Conservation (phyloP, 2,888 invertebrate genomes). For the Disparrhopalites patrizii region DNA sequence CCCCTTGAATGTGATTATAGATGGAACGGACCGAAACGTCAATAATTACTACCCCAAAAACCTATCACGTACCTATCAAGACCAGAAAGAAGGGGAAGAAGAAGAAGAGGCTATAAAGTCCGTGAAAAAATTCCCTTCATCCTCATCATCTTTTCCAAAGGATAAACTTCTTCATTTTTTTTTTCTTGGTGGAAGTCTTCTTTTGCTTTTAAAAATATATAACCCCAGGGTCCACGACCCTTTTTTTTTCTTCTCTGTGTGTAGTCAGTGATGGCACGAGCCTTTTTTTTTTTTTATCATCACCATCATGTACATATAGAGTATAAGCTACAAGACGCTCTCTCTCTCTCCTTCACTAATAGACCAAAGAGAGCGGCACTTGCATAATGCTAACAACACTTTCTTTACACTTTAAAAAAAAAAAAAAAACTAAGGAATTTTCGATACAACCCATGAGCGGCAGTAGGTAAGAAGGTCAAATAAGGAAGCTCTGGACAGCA, state of each 20-base stretch:
- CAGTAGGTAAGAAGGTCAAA: slow-evolving; percentile 19
- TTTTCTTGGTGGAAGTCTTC: no score
- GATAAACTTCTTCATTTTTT: no score
- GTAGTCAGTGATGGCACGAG: slow-evolving; percentile 22
- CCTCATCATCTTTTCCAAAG: no score
- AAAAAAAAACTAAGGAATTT: neutral
- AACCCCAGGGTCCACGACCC: slow-evolving; percentile 8
- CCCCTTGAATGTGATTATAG: no score
- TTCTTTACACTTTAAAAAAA: neutral
- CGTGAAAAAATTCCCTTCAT: no score
- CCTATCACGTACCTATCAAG: no score
- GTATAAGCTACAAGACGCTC: no score
- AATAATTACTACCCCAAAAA: no score
- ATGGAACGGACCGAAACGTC: no score
- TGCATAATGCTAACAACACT: neutral
- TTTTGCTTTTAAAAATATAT: slow-evolving; percentile 6
- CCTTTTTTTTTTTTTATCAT: slow-evolving; percentile 13
- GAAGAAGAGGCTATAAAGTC: no score
- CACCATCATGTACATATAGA: no score
- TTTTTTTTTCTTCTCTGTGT: slow-evolving; percentile 20
- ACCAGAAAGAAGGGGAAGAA: no score
- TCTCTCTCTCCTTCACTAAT: neutral
- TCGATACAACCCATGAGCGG: neutral
- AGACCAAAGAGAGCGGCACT: neutral
- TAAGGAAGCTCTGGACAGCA: slow-evolving; percentile 25